Percentiles rank a stretch among this genome's conserved stretches.
These are phyloP conservation scores for Drosophila parabipectinata DNA, from an alignment of 1,140 invertebrate genomes.

Conservation along the genomic window DNA sequence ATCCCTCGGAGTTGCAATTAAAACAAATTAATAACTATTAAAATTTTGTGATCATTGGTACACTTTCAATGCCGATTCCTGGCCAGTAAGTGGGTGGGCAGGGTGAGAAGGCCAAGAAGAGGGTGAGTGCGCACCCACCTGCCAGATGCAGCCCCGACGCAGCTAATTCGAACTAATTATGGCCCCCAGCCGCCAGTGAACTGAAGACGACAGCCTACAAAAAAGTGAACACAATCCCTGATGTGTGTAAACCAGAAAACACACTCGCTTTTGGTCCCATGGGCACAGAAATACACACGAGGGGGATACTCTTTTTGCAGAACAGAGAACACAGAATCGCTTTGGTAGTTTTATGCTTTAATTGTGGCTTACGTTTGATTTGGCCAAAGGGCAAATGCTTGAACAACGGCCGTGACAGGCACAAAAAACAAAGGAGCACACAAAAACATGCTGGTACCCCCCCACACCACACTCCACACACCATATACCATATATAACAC, in stretches of 20 bases:
- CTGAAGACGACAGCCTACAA: constrained; percentile 54
- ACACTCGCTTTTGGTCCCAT: background rate
- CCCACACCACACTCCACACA: constrained; percentile 31
- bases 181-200: constrained; percentile 33
- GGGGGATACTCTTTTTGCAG: background rate
- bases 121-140: constrained; percentile 34
- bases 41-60: background rate
- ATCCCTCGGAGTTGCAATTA: background rate
- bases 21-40: too few species aligned
- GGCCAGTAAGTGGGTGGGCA: too few species aligned
- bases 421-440: constrained; percentile 74
- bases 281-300: constrained; percentile 2
- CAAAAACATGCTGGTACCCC: constrained; percentile 67
- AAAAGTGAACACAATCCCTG: constrained; percentile 55
- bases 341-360: constrained; percentile 73
- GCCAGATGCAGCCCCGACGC: constrained; percentile 64
- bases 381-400: constrained; percentile 63
- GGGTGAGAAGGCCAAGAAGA: background rate
- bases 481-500: background rate
- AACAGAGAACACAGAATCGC: constrained; percentile 32
- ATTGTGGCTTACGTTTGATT: constrained; percentile 81
- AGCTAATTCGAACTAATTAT: constrained; percentile 77
- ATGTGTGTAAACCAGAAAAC: constrained; percentile 46
- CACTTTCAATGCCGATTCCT: too few species aligned
- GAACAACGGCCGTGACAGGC: constrained; percentile 70